A percentile compares a stretch with the other conserved stretches of the same genome.
phyloP scores from a whole-genome alignment of 2,797 vertebrate genomes.

The Benthosema pterotum region DNA sequence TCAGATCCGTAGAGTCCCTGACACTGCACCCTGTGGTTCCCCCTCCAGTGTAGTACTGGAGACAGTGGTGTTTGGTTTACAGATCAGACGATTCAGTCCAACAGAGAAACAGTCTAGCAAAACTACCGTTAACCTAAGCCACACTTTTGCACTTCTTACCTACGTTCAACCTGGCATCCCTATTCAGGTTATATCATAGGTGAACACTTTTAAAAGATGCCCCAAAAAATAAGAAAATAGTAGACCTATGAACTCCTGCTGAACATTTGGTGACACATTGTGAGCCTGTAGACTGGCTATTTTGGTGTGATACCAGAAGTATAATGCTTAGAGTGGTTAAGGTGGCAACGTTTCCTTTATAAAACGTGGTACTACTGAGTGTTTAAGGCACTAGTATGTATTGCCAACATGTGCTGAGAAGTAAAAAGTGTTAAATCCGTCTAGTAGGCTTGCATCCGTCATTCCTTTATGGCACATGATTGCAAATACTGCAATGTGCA shows the following conservation, averaged over 20 bases:
- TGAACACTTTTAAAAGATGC: too few species aligned
- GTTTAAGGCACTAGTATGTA: slow-evolving; percentile 64
- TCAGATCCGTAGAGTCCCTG: slow-evolving; percentile 50
- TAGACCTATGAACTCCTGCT: too few species aligned
- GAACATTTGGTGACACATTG: too few species aligned
- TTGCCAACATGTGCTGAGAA: slow-evolving; percentile 47
- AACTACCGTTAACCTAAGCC: slow-evolving; percentile 26
- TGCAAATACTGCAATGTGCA: slow-evolving; percentile 68
- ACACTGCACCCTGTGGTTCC: slow-evolving; percentile 61
- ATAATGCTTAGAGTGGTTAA: not conserved
- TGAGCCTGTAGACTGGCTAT: too few species aligned
- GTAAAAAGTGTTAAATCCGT: slow-evolving; percentile 32
- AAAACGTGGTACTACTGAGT: slow-evolving; percentile 31
- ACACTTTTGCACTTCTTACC: slow-evolving; percentile 31
- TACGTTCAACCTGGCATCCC: not conserved
- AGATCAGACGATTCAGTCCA: slow-evolving; percentile 49
- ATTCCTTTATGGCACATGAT: slow-evolving; percentile 64
- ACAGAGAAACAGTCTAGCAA: slow-evolving; percentile 29
- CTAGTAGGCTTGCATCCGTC: slow-evolving; percentile 41
- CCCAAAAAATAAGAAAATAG: too few species aligned
- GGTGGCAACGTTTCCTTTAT: slow-evolving; percentile 20
- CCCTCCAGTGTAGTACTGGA: slow-evolving; percentile 62
- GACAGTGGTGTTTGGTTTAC: slow-evolving; percentile 64
- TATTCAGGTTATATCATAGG: too few species aligned
- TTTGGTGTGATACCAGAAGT: too few species aligned